Base-by-base conservation (phyloP, 2,888 invertebrate genomes). In the Spicauda simplicius region DNA sequence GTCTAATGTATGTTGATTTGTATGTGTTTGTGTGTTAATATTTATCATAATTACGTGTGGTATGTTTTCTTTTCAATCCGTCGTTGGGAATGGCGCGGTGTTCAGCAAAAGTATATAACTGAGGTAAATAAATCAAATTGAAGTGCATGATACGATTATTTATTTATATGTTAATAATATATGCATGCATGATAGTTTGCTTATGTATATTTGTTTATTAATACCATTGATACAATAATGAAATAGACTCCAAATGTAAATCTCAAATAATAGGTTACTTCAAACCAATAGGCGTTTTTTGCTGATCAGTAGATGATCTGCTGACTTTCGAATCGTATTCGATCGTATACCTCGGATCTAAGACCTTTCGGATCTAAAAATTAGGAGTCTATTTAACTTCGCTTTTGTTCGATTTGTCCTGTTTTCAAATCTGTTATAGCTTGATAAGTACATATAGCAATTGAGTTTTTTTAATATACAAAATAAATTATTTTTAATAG, bases 71-170 rank as follows among this genome's bases (percentile, higher is more conserved):
- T 84, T 87, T 85, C 76, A 77, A 75, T 75, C 79, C 79, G 76
- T 75, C 79, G 73, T 76, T 78, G 72, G 74, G 55, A 77, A 77
- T 72, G 77, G 74, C 69, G 10, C 33, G 74, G 33, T 72, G 79
- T 79, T 88, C 87, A 94, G 92, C 96, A 96, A 96, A 96, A 97
- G 93, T 96, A 96, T 95, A 96, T 96, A 94, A 96, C 97, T 93
- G 97, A 97, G 96, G 96, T 97, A 94, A 97, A 95, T 71, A 69
- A 68, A 73, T 58, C 68, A 14, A 30, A 10, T n/a, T 19, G 20
- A 25, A 14, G 8, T 50, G 56, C 57, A 64, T 64, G 64, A n/a
- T 7, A n/a, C 14, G 14, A 14, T 41, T 41, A 41, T 41, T 45
- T 45, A 41, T 33, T 33, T 33, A 33, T 12, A 37, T 37, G 12